Conservation (phyloP, 2,113 vertebrate genomes). For the Cathartes aura region DNA sequence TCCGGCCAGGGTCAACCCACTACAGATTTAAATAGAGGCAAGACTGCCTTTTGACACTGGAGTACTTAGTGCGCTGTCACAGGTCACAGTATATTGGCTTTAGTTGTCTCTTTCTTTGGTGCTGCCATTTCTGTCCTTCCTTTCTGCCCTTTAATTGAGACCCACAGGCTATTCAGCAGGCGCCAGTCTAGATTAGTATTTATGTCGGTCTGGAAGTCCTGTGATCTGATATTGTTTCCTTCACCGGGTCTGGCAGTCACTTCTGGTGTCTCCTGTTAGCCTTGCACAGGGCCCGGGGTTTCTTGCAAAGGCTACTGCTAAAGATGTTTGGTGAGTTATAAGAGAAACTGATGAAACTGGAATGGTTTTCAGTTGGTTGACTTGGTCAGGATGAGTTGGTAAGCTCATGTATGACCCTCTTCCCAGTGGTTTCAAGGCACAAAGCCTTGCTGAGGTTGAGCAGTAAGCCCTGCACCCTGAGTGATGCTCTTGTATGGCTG, state of each 20-base stretch:
- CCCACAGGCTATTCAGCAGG: not conserved
- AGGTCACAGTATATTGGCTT: not conserved
- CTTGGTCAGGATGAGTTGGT: not conserved
- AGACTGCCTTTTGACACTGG: not conserved
- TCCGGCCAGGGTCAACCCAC: too few species aligned
- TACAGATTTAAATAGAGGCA: not conserved
- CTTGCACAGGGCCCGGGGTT: not conserved
- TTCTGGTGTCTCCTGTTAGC: not conserved
- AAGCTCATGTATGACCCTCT: not conserved
- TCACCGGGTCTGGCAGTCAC: not conserved
- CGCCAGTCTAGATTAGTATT: not conserved
- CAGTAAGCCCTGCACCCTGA: not conserved
- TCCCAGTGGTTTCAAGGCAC: not conserved
- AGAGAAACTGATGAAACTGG: not conserved
- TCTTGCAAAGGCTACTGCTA: not conserved
- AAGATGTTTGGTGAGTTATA: not conserved
- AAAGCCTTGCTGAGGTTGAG: not conserved
- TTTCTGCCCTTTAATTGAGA: not conserved
- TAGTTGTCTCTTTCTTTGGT: not conserved
- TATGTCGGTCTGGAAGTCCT: not conserved
- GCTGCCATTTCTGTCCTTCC: not conserved
- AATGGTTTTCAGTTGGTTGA: not conserved
- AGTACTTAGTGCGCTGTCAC: fast-evolving
- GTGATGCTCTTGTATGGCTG: not conserved
- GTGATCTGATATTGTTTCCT: not conserved